A percentile compares a stretch with the other conserved stretches of the same genome.
Evolutionary conservation across 1,140 invertebrate species (phyloP).

Genomic region (Helicoverpa zea): DNA sequence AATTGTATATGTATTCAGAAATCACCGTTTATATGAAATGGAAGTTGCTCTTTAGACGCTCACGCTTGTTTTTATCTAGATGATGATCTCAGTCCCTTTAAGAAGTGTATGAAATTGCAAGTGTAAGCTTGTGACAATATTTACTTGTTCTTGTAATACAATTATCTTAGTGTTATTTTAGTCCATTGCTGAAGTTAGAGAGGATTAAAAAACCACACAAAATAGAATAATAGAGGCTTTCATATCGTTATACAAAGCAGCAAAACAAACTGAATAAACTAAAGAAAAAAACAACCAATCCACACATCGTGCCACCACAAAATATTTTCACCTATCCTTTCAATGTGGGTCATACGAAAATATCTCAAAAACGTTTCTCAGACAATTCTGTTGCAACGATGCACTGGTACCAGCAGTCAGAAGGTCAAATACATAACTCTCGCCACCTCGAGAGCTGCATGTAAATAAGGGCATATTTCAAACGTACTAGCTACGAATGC

Average conservation of each 20-base stretch:
- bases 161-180: too few relatives aligned
- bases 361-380: conserved; percentile 47
- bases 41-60: too few relatives aligned
- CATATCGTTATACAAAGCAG: too few relatives aligned
- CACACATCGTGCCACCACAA: not conserved
- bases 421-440: conserved; percentile 71
- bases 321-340: conserved; percentile 37
- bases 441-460: conserved; percentile 61
- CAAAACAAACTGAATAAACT: not conserved
- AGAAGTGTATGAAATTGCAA: too few relatives aligned
- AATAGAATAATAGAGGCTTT: too few relatives aligned
- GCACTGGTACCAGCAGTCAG: conserved; percentile 54
- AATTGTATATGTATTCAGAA: too few relatives aligned
- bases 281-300: not conserved
- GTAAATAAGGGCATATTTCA: conserved; percentile 75
- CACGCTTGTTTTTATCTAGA: too few relatives aligned
- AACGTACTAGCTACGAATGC: conserved; percentile 42
- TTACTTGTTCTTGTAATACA: too few relatives aligned
- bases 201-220: not conserved
- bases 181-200: not conserved
- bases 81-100: too few relatives aligned
- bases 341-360: conserved; percentile 45
- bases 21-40: too few relatives aligned
- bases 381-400: conserved; percentile 36
- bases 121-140: too few relatives aligned